Base-by-base conservation (phyloP, 2,888 invertebrate genomes). In the Blastobasis lacticolella region DNA sequence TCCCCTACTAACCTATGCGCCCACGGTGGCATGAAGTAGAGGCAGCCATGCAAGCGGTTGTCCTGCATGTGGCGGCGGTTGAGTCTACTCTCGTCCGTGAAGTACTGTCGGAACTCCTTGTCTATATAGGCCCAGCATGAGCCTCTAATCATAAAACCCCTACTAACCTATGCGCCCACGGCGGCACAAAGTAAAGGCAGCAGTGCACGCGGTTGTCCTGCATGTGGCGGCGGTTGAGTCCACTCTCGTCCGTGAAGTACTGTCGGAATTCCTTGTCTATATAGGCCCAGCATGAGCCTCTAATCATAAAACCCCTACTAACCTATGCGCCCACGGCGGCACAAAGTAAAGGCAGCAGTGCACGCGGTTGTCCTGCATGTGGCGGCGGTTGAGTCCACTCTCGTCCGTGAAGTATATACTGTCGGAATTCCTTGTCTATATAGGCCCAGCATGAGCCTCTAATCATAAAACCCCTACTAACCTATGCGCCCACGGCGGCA, bases 291-390 rank as follows among this genome's bases (percentile, higher is more conserved):
- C 97, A 95, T 1, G 95, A 94, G 59, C 95, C 92, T 95, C 97
- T 23, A 23, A 23, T 23, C 23, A 23, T 23, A 23, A 23, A 23
- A 23, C 1, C 23, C 46, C 53, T 23, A 57, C 63, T 73, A 82
- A 97, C 97, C 97, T 97, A 80, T 97, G 97, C 7, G 97, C 97
- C 90, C 95, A 97, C 3, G 98, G 97, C 45, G 97, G 97, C 56
- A 98, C 94, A 78, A 98, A 98, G 76, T 98, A 98, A 48, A 98
- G 90, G 76, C 95, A 98, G 81, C 98, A 98, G 75, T 98, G 98
- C 8, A 98, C 97, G 56, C 98, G 90, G 78, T 97, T 97, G 81
- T 98, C 98, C 70, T 96, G 94, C 75, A 98, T 97, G 78, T 98
- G 97, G 70, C 97, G 91, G 52, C 98, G 89, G 81, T 98, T 98